Conservation (phyloP, 2,797 vertebrate species). For the Melanotaenia nigrans region DNA sequence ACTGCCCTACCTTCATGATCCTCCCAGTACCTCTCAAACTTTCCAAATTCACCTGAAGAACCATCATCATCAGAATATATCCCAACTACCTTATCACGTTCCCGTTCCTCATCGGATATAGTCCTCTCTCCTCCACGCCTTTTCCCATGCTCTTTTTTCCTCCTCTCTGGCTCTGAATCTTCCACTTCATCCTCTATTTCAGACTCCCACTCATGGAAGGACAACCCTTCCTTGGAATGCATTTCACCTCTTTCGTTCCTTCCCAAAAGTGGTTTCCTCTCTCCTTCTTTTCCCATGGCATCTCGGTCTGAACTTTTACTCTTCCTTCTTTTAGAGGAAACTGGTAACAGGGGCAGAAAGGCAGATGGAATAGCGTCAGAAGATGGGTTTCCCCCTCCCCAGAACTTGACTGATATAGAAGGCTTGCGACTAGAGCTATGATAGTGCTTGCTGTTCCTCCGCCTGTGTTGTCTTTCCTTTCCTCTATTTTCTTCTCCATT, state of each 20-base stretch:
- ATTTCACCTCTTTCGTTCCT: constrained; percentile 71
- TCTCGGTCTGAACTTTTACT: constrained; percentile 82
- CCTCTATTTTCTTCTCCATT: constrained; percentile 73
- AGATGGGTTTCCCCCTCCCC: constrained; percentile 76
- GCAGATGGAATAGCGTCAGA: constrained; percentile 77
- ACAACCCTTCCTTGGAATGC: constrained; percentile 79
- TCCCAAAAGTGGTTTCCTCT: constrained; percentile 80
- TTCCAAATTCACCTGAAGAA: constrained; percentile 86
- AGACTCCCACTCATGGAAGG: constrained; percentile 84
- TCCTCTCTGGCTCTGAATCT: constrained; percentile 77
- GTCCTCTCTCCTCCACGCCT: constrained; percentile 71
- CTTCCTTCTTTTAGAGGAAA: constrained; percentile 80
- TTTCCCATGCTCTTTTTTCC: constrained; percentile 72
- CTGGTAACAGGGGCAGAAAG: constrained; percentile 82
- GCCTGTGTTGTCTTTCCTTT: constrained; percentile 74
- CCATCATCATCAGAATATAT: constrained; percentile 80
- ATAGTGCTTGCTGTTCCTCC: constrained; percentile 79
- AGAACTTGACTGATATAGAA: constrained; percentile 83
- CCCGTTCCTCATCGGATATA: constrained; percentile 79
- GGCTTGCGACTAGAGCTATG: constrained; percentile 75
- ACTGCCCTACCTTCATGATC: constrained; percentile 83
- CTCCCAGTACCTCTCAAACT: constrained; percentile 87
- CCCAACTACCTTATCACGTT: constrained; percentile 79
- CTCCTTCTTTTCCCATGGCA: constrained; percentile 73
- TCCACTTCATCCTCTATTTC: constrained; percentile 77